Percentiles rank a stretch among this genome's conserved stretches.
Conservation (phyloP, 2,888 invertebrate species). For the Pyrochroa serraticornis region DNA sequence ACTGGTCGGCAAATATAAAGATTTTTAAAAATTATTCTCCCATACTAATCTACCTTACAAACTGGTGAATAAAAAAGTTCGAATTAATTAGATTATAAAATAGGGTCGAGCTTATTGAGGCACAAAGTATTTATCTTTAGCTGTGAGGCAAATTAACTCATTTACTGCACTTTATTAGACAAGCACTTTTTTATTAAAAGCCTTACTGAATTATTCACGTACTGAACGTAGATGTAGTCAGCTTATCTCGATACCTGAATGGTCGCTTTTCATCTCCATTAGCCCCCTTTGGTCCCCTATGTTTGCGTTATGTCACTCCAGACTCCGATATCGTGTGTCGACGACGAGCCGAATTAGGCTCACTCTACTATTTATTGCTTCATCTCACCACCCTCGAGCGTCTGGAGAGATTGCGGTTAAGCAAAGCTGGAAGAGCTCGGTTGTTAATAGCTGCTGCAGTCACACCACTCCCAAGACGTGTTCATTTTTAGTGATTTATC, state of each 20-base stretch:
- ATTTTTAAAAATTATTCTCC: too few species aligned
- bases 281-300: constrained; percentile 19
- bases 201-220: constrained; percentile 21
- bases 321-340: constrained; percentile 23
- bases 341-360: constrained; percentile 35
- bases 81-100: constrained; percentile 23
- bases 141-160: constrained; percentile 26
- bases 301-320: constrained; percentile 27
- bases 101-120: constrained; percentile 14
- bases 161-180: constrained; percentile 25
- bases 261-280: constrained; percentile 29
- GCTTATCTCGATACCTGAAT: constrained; percentile 15
- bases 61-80: too few species aligned
- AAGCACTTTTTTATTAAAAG: constrained; percentile 23
- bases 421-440: constrained; percentile 4
- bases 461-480: constrained; percentile 11
- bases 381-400: constrained; percentile 27
- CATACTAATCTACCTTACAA: too few species aligned
- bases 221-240: constrained; percentile 2
- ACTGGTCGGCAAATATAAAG: too few species aligned
- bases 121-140: constrained; percentile 13
- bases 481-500: constrained; percentile 23
- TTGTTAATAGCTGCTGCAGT: constrained; percentile 12
- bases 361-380: constrained; percentile 42
- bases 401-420: constrained; percentile 13